Evolutionary conservation across 2,888 invertebrate genomes (phyloP), one percentile per base, ranked within the genome.

Genomic region (Papilio gigon): DNA sequence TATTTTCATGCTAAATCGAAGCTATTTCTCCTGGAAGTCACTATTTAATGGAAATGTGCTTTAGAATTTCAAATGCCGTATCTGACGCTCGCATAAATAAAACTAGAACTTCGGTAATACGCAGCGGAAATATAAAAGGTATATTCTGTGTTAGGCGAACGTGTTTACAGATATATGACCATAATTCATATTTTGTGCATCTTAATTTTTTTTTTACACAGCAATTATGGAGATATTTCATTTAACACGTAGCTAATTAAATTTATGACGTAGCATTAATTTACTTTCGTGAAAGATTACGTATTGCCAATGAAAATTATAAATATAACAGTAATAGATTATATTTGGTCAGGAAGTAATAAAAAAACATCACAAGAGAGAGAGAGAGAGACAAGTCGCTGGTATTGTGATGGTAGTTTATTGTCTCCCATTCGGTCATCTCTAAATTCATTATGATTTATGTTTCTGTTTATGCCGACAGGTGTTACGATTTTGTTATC

Each of bases 401-500:
- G 11, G 20, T 47, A 20, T 1, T 8, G n/a, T 20, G 44, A 44
- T n/a, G n/a, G 40, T 9, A 17, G 9, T 47, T 22, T 8, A 22
- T 20, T 11, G 12, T 44, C 14, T 35, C 14, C 17, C 20, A 53
- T 25, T 9, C 14, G 4, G 9, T 40, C 4, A 9, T 53, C 30
- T 9, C 11, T 27, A 65, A n/a, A 62, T 53, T 17, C 68, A 61
- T 50, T 68, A 71, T 78, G 73, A 74, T 68, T 71, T 70, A 71
- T 63, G 20, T 50, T 67, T 56, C 33, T 30, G 82, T 84, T 84
- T 84, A 79, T 88, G 84, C 90, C 93, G 95, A 90, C 96, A 98
- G 98, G 97, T 94, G 97, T 98, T 93, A 98, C 97, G 92, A 98
- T 98, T 92, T 95, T 98, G 92, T 95, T 98, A 92, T 98, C 98